Base-by-base conservation (phyloP, 2,888 invertebrate genomes). In the Anodontia alba region DNA sequence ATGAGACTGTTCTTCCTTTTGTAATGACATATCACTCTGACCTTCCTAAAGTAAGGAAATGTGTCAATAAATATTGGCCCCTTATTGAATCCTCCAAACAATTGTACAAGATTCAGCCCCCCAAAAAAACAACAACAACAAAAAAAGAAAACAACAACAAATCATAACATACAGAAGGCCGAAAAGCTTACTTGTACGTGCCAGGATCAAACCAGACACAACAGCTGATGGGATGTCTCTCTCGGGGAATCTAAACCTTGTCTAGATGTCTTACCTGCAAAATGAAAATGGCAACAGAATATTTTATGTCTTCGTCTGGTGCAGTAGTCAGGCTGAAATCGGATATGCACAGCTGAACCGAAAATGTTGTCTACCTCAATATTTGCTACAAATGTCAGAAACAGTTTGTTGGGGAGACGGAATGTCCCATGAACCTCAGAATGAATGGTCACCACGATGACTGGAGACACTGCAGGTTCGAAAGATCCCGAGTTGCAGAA, bases 131-230 rank as follows among this genome's bases (percentile, higher is more conserved):
- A n/a, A n/a, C n/a, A n/a, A n/a, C n/a, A n/a, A n/a, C n/a, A n/a
- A n/a, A n/a, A n/a, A n/a, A n/a, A n/a, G n/a, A n/a, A n/a, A n/a
- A n/a, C n/a, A n/a, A n/a, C n/a, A n/a, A n/a, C n/a, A 51, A 49
- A 54, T 72, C 38, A 36, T 33, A 20, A n/a, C 72, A 3, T 36
- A 38, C 72, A 46, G 23, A 38, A 31, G 51, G 20, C 36, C 20
- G 31, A 57, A 51, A 54, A 51, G 72, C 36, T 42, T 36, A 33
- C 57, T 72, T 51, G 54, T 72, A 42, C 36, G 51, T 5, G 72
- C 54, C 23, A 54, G 49, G 38, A 12, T 51, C 26, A 33, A 43
- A 36, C 54, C 57, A 49, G 49, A 57, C 20, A 20, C 57, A 15
- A 54, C 20, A 3, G 51, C n/a, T 46, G 36, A 46, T 57, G 54